These are phyloP conservation scores for Cottoperca gobio DNA, from an alignment of 2,797 vertebrate species.

Conservation along the genomic window DNA sequence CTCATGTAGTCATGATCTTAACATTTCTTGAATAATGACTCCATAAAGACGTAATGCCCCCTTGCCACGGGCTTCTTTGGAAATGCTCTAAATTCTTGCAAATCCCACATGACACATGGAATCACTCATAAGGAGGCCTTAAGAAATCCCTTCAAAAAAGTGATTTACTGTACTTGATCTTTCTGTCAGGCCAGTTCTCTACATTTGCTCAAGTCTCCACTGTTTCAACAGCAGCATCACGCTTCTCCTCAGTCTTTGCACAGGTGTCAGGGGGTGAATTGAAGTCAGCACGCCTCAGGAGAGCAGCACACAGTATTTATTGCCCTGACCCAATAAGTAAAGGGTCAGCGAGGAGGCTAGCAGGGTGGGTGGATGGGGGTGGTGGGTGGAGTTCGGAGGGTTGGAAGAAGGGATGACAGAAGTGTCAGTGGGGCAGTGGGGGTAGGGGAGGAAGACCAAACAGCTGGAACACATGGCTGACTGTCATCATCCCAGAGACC, in stretches of 20 bases:
- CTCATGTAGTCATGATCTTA: conserved; percentile 15
- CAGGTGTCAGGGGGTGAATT: conserved; percentile 73
- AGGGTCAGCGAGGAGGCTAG: conserved; percentile 66
- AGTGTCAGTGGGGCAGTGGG: conserved; percentile 51
- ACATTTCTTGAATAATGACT: conserved; percentile 48
- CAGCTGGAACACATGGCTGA: conserved; percentile 73
- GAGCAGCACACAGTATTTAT: conserved; percentile 73
- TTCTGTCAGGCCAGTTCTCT: conserved; percentile 22
- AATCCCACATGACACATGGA: conserved; percentile 41
- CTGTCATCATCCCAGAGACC: conserved; percentile 59
- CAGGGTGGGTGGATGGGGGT: conserved; percentile 13
- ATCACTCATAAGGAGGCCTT: conserved; percentile 33
- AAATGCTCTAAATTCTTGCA: conserved; percentile 39
- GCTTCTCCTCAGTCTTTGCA: conserved; percentile 66
- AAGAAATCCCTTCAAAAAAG: conserved; percentile 16
- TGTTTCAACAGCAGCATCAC: conserved; percentile 47
- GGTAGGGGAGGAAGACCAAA: conserved; percentile 43
- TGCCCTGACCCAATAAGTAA: conserved; percentile 67
- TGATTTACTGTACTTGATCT: conserved; percentile 33
- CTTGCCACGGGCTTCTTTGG: conserved; percentile 24
- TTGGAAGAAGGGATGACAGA: conserved; percentile 63
- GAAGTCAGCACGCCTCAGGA: conserved; percentile 64
- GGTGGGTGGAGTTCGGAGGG: conserved; percentile 42
- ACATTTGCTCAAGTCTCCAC: conserved; percentile 51
- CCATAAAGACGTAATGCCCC: conserved; percentile 46